Percentiles rank a stretch among this genome's conserved stretches.
These are phyloP conservation scores for Drymodes brunneopygia DNA, from an alignment of 2,113 vertebrate genomes.

Conservation along the genomic window DNA sequence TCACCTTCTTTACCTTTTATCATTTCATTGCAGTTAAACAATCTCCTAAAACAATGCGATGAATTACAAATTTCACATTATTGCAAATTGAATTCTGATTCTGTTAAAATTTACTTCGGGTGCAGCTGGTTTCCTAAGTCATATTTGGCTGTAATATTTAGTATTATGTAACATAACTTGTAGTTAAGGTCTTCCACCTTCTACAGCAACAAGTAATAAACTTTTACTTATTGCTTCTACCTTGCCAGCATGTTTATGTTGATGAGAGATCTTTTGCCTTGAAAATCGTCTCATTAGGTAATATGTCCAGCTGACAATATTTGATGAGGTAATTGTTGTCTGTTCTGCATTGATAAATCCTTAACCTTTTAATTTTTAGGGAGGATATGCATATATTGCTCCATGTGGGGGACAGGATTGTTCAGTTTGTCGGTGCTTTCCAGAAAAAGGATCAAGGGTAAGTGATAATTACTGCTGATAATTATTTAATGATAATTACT, in stretches of 20 bases:
- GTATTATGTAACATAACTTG: background rate
- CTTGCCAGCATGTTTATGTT: background rate
- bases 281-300: background rate
- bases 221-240: background rate
- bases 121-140: background rate
- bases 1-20: background rate
- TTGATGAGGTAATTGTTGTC: background rate
- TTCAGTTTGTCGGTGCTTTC: conserved; percentile 77
- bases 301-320: background rate
- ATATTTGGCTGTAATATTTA: background rate
- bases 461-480: conserved; percentile 4
- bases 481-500: background rate
- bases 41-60: background rate
- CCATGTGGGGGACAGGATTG: conserved; percentile 79
- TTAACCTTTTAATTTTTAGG: conserved; percentile 33
- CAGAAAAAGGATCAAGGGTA: conserved; percentile 82
- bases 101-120: background rate
- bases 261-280: background rate
- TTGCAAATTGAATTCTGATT: background rate
- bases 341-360: background rate
- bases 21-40: background rate
- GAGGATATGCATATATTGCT: conserved; percentile 48
- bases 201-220: background rate
- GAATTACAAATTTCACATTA: background rate
- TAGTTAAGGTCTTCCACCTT: background rate